A percentile compares a stretch with the other conserved stretches of the same genome.
Conservation (phyloP, 2,113 vertebrate genomes). For the Bos taurus region DNA sequence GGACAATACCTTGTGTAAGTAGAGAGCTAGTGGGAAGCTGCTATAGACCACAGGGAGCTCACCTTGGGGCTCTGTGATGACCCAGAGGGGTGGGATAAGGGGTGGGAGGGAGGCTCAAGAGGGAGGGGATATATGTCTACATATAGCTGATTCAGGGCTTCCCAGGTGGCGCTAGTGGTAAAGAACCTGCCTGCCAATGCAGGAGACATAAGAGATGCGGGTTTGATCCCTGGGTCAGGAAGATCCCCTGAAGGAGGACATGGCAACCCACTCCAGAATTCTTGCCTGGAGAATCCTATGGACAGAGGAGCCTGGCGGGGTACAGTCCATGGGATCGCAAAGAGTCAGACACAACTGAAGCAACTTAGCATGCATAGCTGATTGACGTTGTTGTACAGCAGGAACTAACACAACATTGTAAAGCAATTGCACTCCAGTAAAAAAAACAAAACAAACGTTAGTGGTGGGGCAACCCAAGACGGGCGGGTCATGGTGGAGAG, state of each 20-base stretch:
- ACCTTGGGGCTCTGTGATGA: background rate
- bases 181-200: background rate
- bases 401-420: background rate
- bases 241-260: background rate
- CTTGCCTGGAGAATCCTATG: background rate
- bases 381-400: background rate
- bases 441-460: background rate
- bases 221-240: background rate
- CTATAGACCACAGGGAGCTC: background rate
- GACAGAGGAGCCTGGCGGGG: background rate
- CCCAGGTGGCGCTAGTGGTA: background rate
- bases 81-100: background rate
- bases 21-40: background rate
- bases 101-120: background rate
- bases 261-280: background rate
- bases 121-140: background rate
- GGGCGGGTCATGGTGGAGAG: too few relatives aligned
- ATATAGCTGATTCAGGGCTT: background rate
- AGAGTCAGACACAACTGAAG: background rate
- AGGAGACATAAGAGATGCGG: background rate
- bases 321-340: fast-evolving
- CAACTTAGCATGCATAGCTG: background rate
- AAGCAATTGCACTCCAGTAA: background rate
- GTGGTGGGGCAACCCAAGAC: background rate
- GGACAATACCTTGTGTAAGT: background rate